Conservation (phyloP, 2,888 invertebrate genomes). For the Lordiphosa fenestrarum region DNA sequence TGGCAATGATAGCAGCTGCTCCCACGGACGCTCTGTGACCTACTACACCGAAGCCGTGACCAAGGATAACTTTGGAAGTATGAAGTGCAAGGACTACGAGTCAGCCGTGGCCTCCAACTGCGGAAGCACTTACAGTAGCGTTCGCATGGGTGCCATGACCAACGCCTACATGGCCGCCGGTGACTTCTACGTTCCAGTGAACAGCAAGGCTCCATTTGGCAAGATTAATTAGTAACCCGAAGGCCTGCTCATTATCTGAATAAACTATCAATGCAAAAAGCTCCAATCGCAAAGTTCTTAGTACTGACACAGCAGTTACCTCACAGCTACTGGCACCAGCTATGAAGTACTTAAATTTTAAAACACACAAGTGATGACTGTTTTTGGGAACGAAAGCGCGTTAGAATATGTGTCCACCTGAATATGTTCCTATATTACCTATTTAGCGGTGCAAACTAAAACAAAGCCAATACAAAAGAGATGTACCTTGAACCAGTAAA, state of each 20-base stretch:
- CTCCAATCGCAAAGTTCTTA: too few species aligned
- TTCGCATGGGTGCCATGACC: slow-evolving; percentile 67
- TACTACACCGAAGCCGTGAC: slow-evolving; percentile 81
- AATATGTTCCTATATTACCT: too few species aligned
- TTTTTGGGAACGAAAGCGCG: too few species aligned
- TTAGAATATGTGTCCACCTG: too few species aligned
- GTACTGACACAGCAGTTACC: too few species aligned
- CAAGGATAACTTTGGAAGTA: slow-evolving; percentile 68
- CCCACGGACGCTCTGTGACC: slow-evolving; percentile 79
- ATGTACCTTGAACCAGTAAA: too few species aligned
- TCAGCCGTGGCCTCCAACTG: slow-evolving; percentile 64
- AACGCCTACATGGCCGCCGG: slow-evolving; percentile 69
- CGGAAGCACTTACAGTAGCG: slow-evolving; percentile 50
- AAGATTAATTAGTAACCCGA: slow-evolving; percentile 31
- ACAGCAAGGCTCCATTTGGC: slow-evolving; percentile 70
- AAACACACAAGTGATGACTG: too few species aligned
- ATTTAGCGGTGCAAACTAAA: too few species aligned
- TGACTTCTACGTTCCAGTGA: slow-evolving; percentile 76
- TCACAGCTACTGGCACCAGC: too few species aligned
- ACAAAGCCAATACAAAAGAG: too few species aligned
- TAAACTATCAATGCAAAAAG: slow-evolving; percentile 9
- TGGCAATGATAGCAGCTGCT: slow-evolving; percentile 79
- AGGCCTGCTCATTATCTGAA: slow-evolving; percentile 6
- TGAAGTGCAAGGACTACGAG: slow-evolving; percentile 63
- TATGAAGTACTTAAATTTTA: too few species aligned